Base-by-base conservation (phyloP, 2,888 invertebrate species). In the Metopia argyrocephala region DNA sequence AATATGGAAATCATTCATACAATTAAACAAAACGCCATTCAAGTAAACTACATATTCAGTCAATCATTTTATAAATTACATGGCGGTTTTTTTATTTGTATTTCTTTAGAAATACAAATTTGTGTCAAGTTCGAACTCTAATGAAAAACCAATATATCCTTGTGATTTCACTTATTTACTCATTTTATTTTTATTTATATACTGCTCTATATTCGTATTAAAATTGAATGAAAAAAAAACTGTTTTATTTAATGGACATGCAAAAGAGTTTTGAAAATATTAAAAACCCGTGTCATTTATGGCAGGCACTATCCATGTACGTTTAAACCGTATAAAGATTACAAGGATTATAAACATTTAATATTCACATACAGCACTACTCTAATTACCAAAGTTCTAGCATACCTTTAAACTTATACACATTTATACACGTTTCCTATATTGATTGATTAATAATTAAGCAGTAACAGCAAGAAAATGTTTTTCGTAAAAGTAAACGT, bases 51-150 rank as follows among this genome's bases (percentile, higher is more conserved):
- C 48, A 20, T 27, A 56, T 28, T 66, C 5, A 25, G 6, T 75
- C 45, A 74, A 74, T 54, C 62, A 74, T 59, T 66, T n/a, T 45
- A 28, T 57, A 21, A 45, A 65, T 76, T 64, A 65, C 38, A 31
- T 57, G 57, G 62, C 56, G 59, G 57, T 65, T 65, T 31, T 1
- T 25, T 56, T 56, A 20, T 38, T 59, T 61, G 38, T 70, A 38
- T 28, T 20, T 28, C 28, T 5, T 28, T 28, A 28, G 20, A 28
- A 38, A 25, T 69, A n/a, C n/a, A n/a, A n/a, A 61, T 69, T 62
- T 76, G 69, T 76, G 64, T 65, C 76, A 76, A 70, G 64, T 70
- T 76, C 57, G 70, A 71, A 54, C 21, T 59, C 25, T 28, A 65
- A 78, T 65, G 45, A 65, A 64, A 78, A 78, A 65, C 50, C 70